Evolutionary conservation across 2,797 vertebrate species (phyloP).

Genomic region (Linurgus olivaceus): DNA sequence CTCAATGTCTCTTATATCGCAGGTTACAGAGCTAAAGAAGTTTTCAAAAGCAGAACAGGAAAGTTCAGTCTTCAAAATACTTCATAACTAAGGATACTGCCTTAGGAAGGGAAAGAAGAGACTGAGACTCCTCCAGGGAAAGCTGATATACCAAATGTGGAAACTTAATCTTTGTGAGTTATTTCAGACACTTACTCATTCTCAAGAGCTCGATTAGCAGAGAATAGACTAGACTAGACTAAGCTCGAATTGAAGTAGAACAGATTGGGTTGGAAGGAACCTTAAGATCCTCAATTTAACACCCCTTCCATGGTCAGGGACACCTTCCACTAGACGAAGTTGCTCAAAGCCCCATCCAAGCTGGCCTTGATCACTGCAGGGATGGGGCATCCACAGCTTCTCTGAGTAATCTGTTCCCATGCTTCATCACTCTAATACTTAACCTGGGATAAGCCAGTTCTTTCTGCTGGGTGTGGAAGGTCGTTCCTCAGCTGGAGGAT

Average conservation of each 20-base stretch:
- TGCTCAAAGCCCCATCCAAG: not conserved
- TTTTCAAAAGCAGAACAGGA: not conserved
- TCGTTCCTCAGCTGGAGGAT: not conserved
- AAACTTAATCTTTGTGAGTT: not conserved
- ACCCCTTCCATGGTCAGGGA: not conserved
- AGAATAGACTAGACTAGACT: not conserved
- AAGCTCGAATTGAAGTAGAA: not conserved
- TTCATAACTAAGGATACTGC: not conserved
- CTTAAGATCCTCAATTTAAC: not conserved
- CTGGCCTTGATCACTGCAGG: not conserved
- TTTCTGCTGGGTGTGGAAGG: not conserved
- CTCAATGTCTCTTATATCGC: fast-evolving
- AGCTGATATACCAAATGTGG: not conserved
- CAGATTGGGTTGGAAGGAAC: not conserved
- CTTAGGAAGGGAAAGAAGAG: not conserved
- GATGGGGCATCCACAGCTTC: not conserved
- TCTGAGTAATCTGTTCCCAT: not conserved
- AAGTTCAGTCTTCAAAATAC: not conserved
- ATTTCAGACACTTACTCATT: not conserved
- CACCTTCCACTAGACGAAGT: not conserved
- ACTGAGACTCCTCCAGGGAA: not conserved
- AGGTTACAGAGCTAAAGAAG: not conserved
- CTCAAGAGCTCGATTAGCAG: not conserved
- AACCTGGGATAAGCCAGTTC: not conserved
- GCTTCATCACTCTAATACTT: not conserved